phyloP scores from a whole-genome alignment of 2,888 invertebrate genomes.

The Aporophyla lueneburgensis region DNA sequence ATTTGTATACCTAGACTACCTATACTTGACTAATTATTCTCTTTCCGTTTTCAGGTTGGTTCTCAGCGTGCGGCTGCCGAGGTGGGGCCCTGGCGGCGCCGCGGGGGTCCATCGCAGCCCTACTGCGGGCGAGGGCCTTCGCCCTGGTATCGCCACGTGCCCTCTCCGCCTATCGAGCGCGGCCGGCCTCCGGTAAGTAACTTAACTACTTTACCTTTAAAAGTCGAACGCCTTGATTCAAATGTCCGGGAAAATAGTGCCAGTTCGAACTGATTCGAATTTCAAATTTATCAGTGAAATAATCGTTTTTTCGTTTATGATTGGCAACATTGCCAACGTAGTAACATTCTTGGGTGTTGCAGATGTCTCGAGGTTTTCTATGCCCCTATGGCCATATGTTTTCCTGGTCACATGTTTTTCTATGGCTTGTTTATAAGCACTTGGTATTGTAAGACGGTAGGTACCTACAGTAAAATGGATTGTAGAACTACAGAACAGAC shows the following conservation, averaged over 20 bases:
- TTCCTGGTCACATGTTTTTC: too few species aligned
- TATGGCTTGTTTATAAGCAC: not conserved
- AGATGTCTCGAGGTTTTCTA: not conserved
- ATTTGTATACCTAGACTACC: not conserved
- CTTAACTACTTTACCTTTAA: not conserved
- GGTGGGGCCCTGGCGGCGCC: slow-evolving; percentile 92
- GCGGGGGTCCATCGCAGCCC: slow-evolving; percentile 92
- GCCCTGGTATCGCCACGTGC: slow-evolving; percentile 92
- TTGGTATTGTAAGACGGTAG: not conserved
- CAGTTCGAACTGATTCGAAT: not conserved
- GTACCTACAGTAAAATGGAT: not conserved
- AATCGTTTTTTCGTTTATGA: not conserved
- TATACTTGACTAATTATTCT: not conserved
- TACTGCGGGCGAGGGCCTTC: slow-evolving; percentile 93
- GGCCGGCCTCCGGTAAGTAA: slow-evolving; percentile 83
- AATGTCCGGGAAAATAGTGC: not conserved
- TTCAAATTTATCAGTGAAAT: not conserved
- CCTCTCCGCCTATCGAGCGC: slow-evolving; percentile 91
- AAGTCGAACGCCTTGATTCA: not conserved
- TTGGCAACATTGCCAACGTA: not conserved
- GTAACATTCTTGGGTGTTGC: not conserved
- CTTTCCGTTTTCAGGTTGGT: slow-evolving; percentile 91
- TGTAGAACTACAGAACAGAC: not conserved
- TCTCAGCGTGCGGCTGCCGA: slow-evolving; percentile 92
- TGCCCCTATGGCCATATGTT: not conserved